Base-by-base conservation (phyloP, 1,140 invertebrate genomes). In the Lordiphosa mommai region DNA sequence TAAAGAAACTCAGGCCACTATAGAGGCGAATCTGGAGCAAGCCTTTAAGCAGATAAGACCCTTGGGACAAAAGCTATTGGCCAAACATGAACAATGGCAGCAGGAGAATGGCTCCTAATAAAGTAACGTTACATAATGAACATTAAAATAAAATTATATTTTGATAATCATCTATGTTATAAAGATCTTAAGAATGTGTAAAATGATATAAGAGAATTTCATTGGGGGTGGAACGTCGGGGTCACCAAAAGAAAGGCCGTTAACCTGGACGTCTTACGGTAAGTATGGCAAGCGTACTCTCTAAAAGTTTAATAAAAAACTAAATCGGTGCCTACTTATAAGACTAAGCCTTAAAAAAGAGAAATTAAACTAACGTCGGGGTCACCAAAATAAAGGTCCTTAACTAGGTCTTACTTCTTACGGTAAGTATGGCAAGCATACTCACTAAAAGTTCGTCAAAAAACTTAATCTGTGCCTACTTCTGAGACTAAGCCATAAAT, bases 11-110 rank as follows among this genome's bases (percentile, higher is more conserved):
- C 56, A 9, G 4, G 48, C 49, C 4, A 4, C 4, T 4, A 34
- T 52, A 8, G 73, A 86, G 29, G 64, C 58, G 3, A 41, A 46
- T 1, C 10, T 86, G 33, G 73, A 86, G 60, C 38, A 43, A 3
- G 82, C 86, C 33, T 88, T 88, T 9, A 29, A 58, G 38, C 73
- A 80, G 51, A 72, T 88, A 2, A 64, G 70, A 5, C 82, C 86
- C 0, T 37, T 85, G 40, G 79, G 86, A 36, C 55, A 72, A 13
- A 76, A 80, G 36, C 47, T 86, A 5, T 47, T 88, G 58, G 63
- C 72, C 47, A 56, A 50, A 1, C 86, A 88, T 51, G 55, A 72
- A 14, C 70, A 85, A 14, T 88, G 86, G 86, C 86, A 88, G 40
- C 73, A 85, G 38, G 77, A 84, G 10, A 68, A 88, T 47, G 86